Base-by-base conservation (phyloP, 2,797 vertebrate species). In the Allobates femoralis region DNA sequence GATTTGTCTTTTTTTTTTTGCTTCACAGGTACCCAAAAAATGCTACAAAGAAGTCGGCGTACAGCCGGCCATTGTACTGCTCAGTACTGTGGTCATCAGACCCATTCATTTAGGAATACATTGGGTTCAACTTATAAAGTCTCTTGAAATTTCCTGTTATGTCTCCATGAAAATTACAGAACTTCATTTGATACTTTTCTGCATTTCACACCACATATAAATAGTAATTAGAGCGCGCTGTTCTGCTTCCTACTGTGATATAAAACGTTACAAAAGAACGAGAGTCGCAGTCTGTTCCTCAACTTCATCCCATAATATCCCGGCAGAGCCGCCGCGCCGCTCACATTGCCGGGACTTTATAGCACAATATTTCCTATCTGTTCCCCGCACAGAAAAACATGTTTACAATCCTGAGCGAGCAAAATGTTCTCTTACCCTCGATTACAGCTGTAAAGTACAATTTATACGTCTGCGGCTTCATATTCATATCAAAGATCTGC, bases 191-290 rank as follows among this genome's bases (percentile, higher is more conserved):
- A 67, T 34, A 34, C 37, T n/a, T 37, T 71, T 41, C 32, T 41
- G 34, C 67, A 41, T 41, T 71, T 71, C 37, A 71, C 37, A 34
- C 5, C 6, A 34, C 30, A 23, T 71, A 71, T 71, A 71, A 71
- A 71, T 71, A 71, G 67, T 50, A 74, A 74, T 74, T 74, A 74
- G 69, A 74, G 30, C 69, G 18, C 41, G 34, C 41, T 74, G 69
- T 74, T 74, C 69, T 74, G 37, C 26, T 74, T 74, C 69, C 69
- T 15, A 50, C 69, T 74, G 69, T 74, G 69, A 74, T 74, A n/a
- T 74, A 74, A 74, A 74, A 50, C 3, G 10, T 15, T 50, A 74
- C 37, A 74, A 74, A 73, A 50, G 69, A 74, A 50, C 10, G 21
- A 14, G 34, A 74, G 16, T 23, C 69, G 11, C 69, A 74, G 69